Conservation (phyloP, 2,888 invertebrate genomes). For the Ennomos quercinarius region DNA sequence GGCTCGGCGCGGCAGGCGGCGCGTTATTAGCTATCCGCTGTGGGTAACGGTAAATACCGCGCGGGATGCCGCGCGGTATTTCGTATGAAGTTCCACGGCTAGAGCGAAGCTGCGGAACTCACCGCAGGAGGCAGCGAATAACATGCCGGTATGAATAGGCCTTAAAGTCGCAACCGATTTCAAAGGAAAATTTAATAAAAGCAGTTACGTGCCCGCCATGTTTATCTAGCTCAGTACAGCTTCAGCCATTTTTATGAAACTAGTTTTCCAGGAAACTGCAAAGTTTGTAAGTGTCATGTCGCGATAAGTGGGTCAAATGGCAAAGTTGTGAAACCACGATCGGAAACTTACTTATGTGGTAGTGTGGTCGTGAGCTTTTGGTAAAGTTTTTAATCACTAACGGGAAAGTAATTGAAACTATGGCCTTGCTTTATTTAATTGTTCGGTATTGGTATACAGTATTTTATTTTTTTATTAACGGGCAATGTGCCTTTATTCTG, state of each 20-base stretch:
- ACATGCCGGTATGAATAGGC: too few species aligned
- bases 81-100: too few species aligned
- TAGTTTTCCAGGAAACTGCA: background rate
- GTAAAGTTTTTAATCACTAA: slow-evolving; percentile 8
- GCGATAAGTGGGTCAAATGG: background rate
- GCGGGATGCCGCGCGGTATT: too few species aligned
- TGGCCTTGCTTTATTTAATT: background rate
- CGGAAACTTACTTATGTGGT: slow-evolving; percentile 5
- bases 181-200: background rate
- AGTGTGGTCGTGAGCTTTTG: slow-evolving; percentile 1
- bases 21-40: too few species aligned
- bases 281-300: slow-evolving; percentile 2
- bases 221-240: background rate
- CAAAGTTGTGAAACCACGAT: slow-evolving; percentile 12
- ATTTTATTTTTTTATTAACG: too few species aligned
- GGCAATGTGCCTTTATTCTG: too few species aligned
- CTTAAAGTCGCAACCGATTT: too few species aligned
- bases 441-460: too few species aligned
- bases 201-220: background rate
- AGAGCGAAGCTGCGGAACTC: too few species aligned
- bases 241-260: slow-evolving; percentile 1
- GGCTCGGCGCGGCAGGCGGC: too few species aligned
- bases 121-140: too few species aligned
- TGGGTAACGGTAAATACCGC: too few species aligned
- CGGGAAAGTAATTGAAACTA: background rate